These are phyloP conservation scores for Clanis bilineata DNA, from an alignment of 2,888 invertebrate genomes.

Conservation along the genomic window DNA sequence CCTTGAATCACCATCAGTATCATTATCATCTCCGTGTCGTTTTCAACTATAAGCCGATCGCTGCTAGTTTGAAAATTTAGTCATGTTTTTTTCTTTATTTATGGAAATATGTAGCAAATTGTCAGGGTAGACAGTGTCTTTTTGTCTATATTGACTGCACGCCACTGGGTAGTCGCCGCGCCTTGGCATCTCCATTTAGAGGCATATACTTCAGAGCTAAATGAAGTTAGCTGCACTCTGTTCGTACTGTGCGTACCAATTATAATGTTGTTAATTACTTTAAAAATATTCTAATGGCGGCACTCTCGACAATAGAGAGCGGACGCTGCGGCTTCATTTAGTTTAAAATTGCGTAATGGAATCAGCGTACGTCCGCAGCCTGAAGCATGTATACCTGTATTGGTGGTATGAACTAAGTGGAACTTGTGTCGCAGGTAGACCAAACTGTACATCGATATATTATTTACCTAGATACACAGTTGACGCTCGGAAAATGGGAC, in stretches of 20 bases:
- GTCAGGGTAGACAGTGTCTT: no score
- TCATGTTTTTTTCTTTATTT: no score
- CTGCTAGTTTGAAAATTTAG: no score
- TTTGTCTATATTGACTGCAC: no score
- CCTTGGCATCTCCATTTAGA: no score
- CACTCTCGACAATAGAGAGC: not conserved
- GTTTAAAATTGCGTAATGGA: conserved; percentile 42
- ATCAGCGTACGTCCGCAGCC: conserved; percentile 28
- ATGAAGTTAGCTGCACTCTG: not conserved
- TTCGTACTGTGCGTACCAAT: not conserved
- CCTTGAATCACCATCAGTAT: no score
- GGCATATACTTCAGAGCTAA: not conserved
- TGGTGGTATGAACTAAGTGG: conserved; percentile 39
- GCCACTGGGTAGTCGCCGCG: no score
- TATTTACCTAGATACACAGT: no score
- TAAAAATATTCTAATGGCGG: not conserved
- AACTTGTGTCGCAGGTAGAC: conserved; percentile 24
- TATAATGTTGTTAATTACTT: not conserved
- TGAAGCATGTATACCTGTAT: conserved; percentile 35
- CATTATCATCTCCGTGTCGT: no score
- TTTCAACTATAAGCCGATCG: no score
- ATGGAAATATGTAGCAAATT: no score
- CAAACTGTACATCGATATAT: not conserved
- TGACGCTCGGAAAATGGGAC: no score
- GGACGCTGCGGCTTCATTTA: conserved; percentile 22